Percentiles rank a stretch among this genome's conserved stretches.
These are phyloP conservation scores for Melanotaenia parkinsoni DNA, from an alignment of 2,797 vertebrate species.

Conservation along the genomic window DNA sequence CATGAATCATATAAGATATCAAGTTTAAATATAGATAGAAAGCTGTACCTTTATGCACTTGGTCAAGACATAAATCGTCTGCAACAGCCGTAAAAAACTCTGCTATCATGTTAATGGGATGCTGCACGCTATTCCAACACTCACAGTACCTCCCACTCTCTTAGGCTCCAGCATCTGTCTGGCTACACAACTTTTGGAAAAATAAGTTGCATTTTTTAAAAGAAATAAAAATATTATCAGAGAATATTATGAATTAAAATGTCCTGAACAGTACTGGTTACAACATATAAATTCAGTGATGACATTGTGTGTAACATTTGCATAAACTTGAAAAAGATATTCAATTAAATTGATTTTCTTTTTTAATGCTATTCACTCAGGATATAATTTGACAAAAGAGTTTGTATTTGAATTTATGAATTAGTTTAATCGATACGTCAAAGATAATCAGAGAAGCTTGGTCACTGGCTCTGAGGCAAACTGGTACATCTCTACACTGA, in stretches of 20 bases:
- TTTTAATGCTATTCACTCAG: slow-evolving; percentile 7
- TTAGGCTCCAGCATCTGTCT: slow-evolving; percentile 10
- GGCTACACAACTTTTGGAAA: not conserved
- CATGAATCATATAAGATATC: slow-evolving; percentile 72
- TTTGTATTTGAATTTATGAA: not conserved
- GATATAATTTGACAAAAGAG: slow-evolving; percentile 1
- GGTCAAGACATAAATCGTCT: slow-evolving; percentile 74
- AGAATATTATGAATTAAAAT: slow-evolving; percentile 2
- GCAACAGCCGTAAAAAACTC: slow-evolving; percentile 38
- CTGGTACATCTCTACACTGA: slow-evolving; percentile 45
- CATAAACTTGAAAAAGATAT: slow-evolving; percentile 14
- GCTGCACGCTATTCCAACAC: slow-evolving; percentile 26
- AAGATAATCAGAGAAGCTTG: slow-evolving; percentile 35
- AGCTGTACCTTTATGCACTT: slow-evolving; percentile 60
- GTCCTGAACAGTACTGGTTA: not conserved
- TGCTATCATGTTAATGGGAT: slow-evolving; percentile 58
- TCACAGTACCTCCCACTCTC: slow-evolving; percentile 31
- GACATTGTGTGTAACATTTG: not conserved
- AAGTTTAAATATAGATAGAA: slow-evolving; percentile 67
- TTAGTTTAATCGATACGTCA: slow-evolving; percentile 22
- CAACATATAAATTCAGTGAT: not conserved
- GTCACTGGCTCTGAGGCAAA: slow-evolving; percentile 14
- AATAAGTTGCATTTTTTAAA: slow-evolving; percentile 1
- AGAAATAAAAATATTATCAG: not conserved
- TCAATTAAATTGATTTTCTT: not conserved